Evolutionary conservation across 2,113 vertebrate species (phyloP).

Genomic region (Pachypanchax playfairii): DNA sequence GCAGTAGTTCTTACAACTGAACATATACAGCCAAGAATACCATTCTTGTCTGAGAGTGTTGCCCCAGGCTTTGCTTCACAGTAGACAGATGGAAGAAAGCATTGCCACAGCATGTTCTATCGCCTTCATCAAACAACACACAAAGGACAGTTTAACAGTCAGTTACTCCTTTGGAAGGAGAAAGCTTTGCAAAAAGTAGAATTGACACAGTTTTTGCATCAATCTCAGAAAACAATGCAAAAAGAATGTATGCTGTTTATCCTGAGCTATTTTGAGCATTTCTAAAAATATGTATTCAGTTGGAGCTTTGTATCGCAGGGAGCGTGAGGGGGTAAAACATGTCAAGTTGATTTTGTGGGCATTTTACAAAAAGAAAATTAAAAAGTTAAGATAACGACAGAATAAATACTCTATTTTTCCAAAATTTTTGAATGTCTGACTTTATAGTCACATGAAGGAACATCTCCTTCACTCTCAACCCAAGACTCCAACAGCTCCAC

Average conservation of each 20-base stretch:
- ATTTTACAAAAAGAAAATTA: too few relatives aligned
- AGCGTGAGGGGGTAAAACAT: background rate
- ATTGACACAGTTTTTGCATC: conserved; percentile 34
- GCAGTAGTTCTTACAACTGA: conserved; percentile 32
- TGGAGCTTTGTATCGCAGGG: background rate
- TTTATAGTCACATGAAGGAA: too few relatives aligned
- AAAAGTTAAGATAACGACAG: too few relatives aligned
- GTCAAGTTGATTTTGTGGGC: too few relatives aligned
- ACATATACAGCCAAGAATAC: conserved; percentile 51
- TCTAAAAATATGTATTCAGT: background rate
- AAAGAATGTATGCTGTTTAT: background rate
- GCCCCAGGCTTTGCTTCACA: conserved; percentile 63
- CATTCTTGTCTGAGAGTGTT: conserved; percentile 53
- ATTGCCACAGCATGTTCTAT: conserved; percentile 65
- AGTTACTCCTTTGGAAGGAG: conserved; percentile 44
- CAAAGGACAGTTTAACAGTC: conserved; percentile 61
- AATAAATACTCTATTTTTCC: too few relatives aligned
- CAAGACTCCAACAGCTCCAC: too few relatives aligned
- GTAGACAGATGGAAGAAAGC: conserved; percentile 70
- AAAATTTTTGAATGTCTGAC: too few relatives aligned
- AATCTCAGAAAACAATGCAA: conserved; percentile 25
- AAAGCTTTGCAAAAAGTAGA: conserved; percentile 39
- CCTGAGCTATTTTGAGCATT: background rate
- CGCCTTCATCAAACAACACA: conserved; percentile 63
- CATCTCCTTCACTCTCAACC: too few relatives aligned